Percentiles rank a stretch among this genome's conserved stretches.
Conservation (phyloP, 2,888 invertebrate genomes). For the Bhutanitis thaidina region DNA sequence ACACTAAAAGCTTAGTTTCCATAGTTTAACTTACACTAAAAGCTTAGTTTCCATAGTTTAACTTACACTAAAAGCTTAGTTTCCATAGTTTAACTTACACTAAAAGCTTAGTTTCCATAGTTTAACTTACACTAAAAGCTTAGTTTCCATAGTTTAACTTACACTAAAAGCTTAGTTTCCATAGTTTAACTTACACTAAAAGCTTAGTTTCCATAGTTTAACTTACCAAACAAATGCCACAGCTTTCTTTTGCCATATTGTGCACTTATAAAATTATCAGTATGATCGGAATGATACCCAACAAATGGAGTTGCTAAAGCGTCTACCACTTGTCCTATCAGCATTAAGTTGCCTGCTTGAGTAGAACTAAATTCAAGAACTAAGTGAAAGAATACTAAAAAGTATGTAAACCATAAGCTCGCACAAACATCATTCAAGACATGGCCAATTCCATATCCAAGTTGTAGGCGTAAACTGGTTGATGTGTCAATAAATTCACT, state of each 20-base stretch:
- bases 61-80: too few species aligned
- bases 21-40: too few species aligned
- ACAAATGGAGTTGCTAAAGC: constrained; percentile 93
- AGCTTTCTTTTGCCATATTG: constrained; percentile 90
- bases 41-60: too few species aligned
- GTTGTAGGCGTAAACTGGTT: constrained; percentile 58
- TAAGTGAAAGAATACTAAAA: constrained; percentile 88
- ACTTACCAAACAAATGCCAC: constrained; percentile 93
- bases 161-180: too few species aligned
- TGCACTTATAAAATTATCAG: constrained; percentile 82
- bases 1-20: too few species aligned
- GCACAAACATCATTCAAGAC: constrained; percentile 95
- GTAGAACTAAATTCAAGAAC: constrained; percentile 78
- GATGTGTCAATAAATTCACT: constrained; percentile 69
- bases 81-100: too few species aligned
- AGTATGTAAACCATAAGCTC: constrained; percentile 96
- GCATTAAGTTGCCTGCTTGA: constrained; percentile 82
- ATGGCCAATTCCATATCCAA: constrained; percentile 90
- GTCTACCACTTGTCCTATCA: constrained; percentile 92
- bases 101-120: too few species aligned
- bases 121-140: too few species aligned
- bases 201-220: too few species aligned
- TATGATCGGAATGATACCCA: constrained; percentile 90
- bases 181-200: too few species aligned
- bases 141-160: too few species aligned